Conservation (phyloP, 1,140 invertebrate species). For the Portunus trituberculatus region DNA sequence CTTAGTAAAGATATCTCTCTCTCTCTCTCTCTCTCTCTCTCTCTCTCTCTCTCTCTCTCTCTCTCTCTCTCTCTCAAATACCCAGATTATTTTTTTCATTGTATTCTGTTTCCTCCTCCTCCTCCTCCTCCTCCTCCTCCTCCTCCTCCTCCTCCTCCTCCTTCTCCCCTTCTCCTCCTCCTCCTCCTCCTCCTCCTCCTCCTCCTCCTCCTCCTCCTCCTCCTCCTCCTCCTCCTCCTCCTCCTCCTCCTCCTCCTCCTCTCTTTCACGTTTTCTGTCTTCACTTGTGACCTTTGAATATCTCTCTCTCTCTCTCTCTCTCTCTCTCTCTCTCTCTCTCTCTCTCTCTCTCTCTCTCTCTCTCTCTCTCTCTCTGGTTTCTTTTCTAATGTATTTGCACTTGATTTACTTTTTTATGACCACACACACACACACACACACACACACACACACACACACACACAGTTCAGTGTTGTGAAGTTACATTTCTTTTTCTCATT, state of each 20-base stretch:
- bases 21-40: too few relatives aligned
- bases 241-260: not conserved
- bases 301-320: not conserved
- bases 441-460: conserved; percentile 3
- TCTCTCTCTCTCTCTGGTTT: too few relatives aligned
- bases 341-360: conserved; percentile 25
- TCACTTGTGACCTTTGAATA: too few relatives aligned
- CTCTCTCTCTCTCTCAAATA: too few relatives aligned
- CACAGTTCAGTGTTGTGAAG: not conserved
- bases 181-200: not conserved
- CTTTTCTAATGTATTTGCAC: too few relatives aligned
- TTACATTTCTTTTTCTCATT: not conserved
- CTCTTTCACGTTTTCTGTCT: too few relatives aligned
- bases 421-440: not conserved
- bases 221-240: not conserved
- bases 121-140: not conserved
- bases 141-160: conserved; percentile 14
- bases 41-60: too few relatives aligned
- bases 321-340: not conserved
- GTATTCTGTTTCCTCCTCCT: too few relatives aligned
- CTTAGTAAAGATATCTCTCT: too few relatives aligned
- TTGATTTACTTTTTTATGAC: too few relatives aligned
- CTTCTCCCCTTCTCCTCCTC: not conserved
- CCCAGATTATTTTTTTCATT: too few relatives aligned
- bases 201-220: not conserved